Conservation (phyloP, 2,797 vertebrate species). For the Remorina albescens region DNA sequence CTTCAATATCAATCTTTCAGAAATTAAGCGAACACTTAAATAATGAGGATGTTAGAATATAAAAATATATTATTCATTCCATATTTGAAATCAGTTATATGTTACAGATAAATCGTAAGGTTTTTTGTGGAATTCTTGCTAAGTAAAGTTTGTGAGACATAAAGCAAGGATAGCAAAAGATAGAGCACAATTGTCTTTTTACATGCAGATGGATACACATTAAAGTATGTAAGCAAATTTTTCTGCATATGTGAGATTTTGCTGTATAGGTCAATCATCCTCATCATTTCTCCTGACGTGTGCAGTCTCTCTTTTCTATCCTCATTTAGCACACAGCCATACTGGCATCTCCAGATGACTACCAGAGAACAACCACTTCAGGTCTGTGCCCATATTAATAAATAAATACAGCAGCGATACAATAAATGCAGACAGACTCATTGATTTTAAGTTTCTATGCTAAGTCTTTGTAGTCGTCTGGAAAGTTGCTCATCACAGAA, state of each 20-base stretch:
- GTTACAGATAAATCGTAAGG: no score
- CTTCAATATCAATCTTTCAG: constrained; percentile 46
- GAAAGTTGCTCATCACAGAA: not conserved
- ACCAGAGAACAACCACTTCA: not conserved
- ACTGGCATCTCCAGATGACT: constrained; percentile 7
- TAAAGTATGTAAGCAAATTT: no score
- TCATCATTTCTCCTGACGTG: constrained; percentile 6
- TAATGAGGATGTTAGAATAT: constrained; percentile 4
- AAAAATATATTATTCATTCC: no score
- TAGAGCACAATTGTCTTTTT: not conserved
- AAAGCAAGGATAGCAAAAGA: not conserved
- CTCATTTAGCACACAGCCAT: constrained; percentile 9
- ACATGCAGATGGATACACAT: not conserved
- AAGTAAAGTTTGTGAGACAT: not conserved
- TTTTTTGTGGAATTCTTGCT: not conserved
- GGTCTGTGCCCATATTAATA: not conserved
- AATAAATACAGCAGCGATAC: not conserved
- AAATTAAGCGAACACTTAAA: constrained; percentile 30
- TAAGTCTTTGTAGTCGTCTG: not conserved
- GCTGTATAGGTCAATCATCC: not conserved
- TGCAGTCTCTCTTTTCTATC: constrained; percentile 7
- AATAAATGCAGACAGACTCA: not conserved
- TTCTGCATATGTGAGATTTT: not conserved
- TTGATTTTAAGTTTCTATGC: constrained; percentile 8
- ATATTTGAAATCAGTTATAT: constrained; percentile 28